These are phyloP conservation scores for Eurypyga helias DNA, from an alignment of 2,113 vertebrate genomes.

Conservation along the genomic window DNA sequence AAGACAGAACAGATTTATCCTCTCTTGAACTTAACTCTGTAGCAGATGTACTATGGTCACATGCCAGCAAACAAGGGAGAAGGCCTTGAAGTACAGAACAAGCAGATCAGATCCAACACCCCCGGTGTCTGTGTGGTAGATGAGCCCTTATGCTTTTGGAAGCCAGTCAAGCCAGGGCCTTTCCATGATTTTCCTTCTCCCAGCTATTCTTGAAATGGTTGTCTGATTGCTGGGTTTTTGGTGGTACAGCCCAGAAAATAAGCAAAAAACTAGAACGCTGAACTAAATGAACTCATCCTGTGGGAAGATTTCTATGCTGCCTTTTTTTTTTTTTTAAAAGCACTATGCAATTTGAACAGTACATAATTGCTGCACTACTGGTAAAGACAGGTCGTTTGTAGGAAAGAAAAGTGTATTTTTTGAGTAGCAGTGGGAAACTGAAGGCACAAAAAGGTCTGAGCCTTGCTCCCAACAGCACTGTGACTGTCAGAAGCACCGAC, in stretches of 20 bases:
- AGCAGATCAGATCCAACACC: constrained; percentile 5
- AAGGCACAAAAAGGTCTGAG: neutral
- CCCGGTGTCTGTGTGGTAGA: neutral
- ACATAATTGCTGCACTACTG: constrained; percentile 8
- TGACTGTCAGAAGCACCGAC: neutral
- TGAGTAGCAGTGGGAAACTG: neutral
- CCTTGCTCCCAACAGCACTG: neutral
- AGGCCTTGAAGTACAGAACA: constrained; percentile 4
- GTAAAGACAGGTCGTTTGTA: neutral
- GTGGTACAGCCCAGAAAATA: constrained; percentile 33
- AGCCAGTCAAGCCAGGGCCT: neutral
- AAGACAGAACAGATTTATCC: neutral
- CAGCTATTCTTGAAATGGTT: neutral
- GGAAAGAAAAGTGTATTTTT: neutral
- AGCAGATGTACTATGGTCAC: constrained; percentile 34
- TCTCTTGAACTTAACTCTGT: neutral
- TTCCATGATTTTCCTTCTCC: neutral
- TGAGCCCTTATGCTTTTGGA: constrained; percentile 25
- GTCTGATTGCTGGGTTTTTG: constrained; percentile 15
- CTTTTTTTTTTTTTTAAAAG: neutral
- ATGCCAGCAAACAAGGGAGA: constrained; percentile 14
- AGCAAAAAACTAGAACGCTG: constrained; percentile 38
- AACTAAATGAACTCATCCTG: constrained; percentile 40
- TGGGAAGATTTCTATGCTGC: neutral
- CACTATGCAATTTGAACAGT: neutral